phyloP scores from a whole-genome alignment of 2,888 invertebrate species.

The Andrena camellia region DNA sequence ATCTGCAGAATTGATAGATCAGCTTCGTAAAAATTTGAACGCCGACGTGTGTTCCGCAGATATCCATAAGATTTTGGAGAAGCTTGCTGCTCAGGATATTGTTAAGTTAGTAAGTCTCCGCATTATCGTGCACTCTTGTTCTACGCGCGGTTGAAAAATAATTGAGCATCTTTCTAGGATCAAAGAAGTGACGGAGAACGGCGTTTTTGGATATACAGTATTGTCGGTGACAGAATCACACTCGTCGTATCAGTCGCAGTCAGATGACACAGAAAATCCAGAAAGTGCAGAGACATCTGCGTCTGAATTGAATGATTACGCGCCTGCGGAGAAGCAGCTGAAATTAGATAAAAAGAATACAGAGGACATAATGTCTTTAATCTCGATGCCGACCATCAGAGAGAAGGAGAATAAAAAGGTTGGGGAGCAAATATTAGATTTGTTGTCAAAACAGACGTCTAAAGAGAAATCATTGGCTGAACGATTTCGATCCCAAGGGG shows the following conservation, averaged over 20 bases:
- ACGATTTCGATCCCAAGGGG: constrained; percentile 98
- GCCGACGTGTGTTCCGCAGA: constrained; percentile 87
- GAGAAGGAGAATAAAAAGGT: constrained; percentile 98
- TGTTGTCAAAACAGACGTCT: constrained; percentile 97
- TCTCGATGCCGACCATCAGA: constrained; percentile 97
- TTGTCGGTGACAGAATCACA: constrained; percentile 79
- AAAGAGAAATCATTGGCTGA: constrained; percentile 98
- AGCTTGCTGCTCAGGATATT: constrained; percentile 91
- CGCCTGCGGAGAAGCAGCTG: constrained; percentile 78
- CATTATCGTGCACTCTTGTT: background rate
- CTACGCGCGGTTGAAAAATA: constrained; percentile 3
- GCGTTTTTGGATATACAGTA: constrained; percentile 82
- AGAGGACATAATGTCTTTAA: constrained; percentile 89
- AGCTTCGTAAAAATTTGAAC: constrained; percentile 86
- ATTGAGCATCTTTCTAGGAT: constrained; percentile 71
- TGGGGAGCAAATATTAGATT: constrained; percentile 97
- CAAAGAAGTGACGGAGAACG: constrained; percentile 83
- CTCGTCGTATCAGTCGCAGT: constrained; percentile 72
- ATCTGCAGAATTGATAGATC: constrained; percentile 88
- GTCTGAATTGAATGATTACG: constrained; percentile 78
- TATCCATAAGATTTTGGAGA: constrained; percentile 91
- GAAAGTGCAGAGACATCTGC: constrained; percentile 77
- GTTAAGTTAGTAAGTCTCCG: constrained; percentile 86
- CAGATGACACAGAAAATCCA: constrained; percentile 75
- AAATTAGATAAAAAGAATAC: constrained; percentile 81